These are phyloP conservation scores for Danio aesculapii DNA, from an alignment of 2,797 vertebrate genomes.

Conservation along the genomic window DNA sequence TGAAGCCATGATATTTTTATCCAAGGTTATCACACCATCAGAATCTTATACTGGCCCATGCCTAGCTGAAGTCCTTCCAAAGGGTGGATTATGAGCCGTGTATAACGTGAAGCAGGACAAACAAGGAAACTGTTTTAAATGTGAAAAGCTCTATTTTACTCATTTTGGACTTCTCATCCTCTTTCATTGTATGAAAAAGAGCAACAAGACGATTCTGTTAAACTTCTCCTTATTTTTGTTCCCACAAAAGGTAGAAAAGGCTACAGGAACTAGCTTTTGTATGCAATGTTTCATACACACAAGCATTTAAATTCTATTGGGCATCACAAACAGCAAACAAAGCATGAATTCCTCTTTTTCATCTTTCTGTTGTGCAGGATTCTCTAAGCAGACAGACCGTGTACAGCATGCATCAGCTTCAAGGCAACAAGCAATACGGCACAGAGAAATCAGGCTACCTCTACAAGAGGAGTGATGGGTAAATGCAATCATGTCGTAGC, in stretches of 20 bases:
- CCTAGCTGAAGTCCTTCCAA: too few relatives aligned
- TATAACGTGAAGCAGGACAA: too few relatives aligned
- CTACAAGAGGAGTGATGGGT: constrained; percentile 89
- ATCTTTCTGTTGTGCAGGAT: constrained; percentile 72
- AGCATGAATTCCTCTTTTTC: constrained; percentile 20
- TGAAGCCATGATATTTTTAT: too few relatives aligned
- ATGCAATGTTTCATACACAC: background rate
- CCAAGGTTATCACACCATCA: too few relatives aligned
- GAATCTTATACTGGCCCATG: too few relatives aligned
- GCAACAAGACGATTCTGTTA: background rate
- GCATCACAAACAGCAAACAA: background rate
- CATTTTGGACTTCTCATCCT: too few relatives aligned
- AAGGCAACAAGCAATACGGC: constrained; percentile 85
- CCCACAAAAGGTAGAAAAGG: background rate
- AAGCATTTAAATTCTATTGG: background rate
- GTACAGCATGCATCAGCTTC: constrained; percentile 86
- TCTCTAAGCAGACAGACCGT: constrained; percentile 76
- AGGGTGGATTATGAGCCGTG: too few relatives aligned
- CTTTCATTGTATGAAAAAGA: background rate
- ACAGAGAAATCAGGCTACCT: constrained; percentile 82
- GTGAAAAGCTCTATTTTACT: too few relatives aligned
- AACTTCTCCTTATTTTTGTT: background rate
- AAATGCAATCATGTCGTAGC: constrained; percentile 32
- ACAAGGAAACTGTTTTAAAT: too few relatives aligned
- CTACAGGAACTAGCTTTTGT: background rate